phyloP scores from a whole-genome alignment of 2,888 invertebrate species.

The Nebria salina region DNA sequence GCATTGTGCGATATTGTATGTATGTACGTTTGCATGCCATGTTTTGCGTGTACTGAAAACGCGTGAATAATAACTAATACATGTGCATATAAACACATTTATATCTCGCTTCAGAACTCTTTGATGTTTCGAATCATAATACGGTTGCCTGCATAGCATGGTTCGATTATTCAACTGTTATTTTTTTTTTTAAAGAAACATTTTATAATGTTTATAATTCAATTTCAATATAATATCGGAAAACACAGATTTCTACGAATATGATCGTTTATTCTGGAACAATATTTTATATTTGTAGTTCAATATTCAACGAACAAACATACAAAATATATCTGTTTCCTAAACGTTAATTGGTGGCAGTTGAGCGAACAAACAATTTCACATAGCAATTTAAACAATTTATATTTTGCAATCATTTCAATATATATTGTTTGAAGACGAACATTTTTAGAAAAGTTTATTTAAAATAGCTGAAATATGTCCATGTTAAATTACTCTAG shows the following conservation, averaged over 20 bases:
- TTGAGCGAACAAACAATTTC: no score
- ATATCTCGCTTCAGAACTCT: constrained; percentile 18
- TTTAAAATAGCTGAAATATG: no score
- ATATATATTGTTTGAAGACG: no score
- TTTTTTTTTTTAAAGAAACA: not conserved
- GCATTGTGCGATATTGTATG: not conserved
- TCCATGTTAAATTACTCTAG: no score
- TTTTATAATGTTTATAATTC: not conserved
- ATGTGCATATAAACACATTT: constrained; percentile 19
- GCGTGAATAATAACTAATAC: constrained; percentile 24
- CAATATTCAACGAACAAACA: no score
- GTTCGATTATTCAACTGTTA: not conserved
- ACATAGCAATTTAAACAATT: no score
- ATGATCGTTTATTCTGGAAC: no score
- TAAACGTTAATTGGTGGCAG: no score
- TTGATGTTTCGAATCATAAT: constrained; percentile 23
- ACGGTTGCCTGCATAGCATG: not conserved
- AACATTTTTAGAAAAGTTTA: no score
- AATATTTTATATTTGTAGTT: no score
- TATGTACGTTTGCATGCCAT: not conserved
- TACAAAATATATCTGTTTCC: no score
- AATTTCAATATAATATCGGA: not conserved
- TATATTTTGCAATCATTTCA: no score
- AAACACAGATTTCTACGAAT: not conserved
- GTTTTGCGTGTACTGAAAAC: constrained; percentile 15